Evolutionary conservation across 2,113 vertebrate genomes (phyloP).

Genomic region (Platycercus adscitus): DNA sequence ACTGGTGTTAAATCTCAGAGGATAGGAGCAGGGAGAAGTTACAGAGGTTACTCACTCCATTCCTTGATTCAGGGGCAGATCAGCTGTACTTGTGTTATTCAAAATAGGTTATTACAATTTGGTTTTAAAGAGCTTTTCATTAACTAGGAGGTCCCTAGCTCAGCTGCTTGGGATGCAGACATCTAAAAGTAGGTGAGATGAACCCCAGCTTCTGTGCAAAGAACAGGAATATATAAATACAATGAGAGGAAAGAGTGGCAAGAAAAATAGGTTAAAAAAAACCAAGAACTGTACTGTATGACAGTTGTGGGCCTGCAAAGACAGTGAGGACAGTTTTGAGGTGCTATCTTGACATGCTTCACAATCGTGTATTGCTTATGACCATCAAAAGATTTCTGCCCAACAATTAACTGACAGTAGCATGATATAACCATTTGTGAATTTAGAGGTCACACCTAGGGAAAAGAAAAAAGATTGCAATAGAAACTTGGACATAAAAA

Average conservation of each 20-base stretch:
- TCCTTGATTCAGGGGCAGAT: not conserved
- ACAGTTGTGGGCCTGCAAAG: not conserved
- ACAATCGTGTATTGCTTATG: not conserved
- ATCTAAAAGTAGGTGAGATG: not conserved
- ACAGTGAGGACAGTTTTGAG: not conserved
- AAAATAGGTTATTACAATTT: not conserved
- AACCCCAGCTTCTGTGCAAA: not conserved
- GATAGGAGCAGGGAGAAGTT: not conserved
- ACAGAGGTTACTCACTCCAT: not conserved
- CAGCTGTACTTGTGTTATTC: not conserved
- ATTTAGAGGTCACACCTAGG: not conserved
- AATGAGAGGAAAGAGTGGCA: not conserved
- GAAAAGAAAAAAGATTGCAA: not conserved
- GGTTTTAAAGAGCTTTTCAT: not conserved
- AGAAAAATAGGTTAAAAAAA: not conserved
- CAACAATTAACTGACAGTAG: not conserved
- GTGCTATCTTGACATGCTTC: not conserved
- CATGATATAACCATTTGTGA: not conserved
- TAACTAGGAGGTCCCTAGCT: not conserved
- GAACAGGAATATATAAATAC: not conserved
- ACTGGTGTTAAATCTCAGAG: not conserved
- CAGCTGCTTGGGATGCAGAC: not conserved
- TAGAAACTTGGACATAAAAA: not conserved
- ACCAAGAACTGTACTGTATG: not conserved
- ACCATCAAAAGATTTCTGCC: not conserved